Evolutionary conservation across 1,140 invertebrate genomes (phyloP).

Genomic region (Dendrolimus kikuchii): DNA sequence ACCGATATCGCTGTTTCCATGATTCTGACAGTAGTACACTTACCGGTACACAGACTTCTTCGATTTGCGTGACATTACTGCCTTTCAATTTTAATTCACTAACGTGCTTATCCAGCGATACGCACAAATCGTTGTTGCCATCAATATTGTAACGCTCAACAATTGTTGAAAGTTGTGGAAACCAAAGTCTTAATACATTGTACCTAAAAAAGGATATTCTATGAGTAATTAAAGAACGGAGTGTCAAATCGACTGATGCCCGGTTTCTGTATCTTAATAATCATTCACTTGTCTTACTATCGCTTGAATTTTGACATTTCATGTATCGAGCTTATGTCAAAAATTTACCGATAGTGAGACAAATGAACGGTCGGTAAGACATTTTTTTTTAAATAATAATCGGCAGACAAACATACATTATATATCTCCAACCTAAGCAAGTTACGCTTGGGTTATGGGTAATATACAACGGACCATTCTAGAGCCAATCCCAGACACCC

Average conservation of each 20-base stretch:
- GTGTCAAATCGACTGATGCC: too few relatives aligned
- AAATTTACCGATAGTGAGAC: too few relatives aligned
- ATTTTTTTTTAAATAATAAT: too few relatives aligned
- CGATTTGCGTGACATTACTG: conserved; percentile 8
- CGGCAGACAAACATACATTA: too few relatives aligned
- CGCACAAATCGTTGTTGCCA: conserved; percentile 33
- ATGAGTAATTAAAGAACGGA: not conserved
- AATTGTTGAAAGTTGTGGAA: conserved; percentile 53
- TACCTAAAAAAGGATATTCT: conserved; percentile 26
- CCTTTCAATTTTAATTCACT: conserved; percentile 22
- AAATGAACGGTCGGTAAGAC: too few relatives aligned
- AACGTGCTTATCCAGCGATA: conserved; percentile 45
- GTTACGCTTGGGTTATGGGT: too few relatives aligned
- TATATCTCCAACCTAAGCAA: too few relatives aligned
- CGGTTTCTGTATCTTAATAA: too few relatives aligned
- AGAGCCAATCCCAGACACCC: too few relatives aligned
- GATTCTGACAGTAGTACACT: conserved; percentile 15
- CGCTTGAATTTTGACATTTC: not conserved
- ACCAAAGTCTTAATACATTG: conserved; percentile 52
- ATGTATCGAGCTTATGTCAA: too few relatives aligned
- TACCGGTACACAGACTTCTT: conserved; percentile 42
- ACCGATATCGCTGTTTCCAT: not conserved
- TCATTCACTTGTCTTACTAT: not conserved
- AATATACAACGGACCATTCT: too few relatives aligned
- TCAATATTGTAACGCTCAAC: conserved; percentile 39